A percentile compares a stretch with the other conserved stretches of the same genome.
Evolutionary conservation across 2,797 vertebrate species (phyloP).

Genomic region (Anniella stebbinsi): DNA sequence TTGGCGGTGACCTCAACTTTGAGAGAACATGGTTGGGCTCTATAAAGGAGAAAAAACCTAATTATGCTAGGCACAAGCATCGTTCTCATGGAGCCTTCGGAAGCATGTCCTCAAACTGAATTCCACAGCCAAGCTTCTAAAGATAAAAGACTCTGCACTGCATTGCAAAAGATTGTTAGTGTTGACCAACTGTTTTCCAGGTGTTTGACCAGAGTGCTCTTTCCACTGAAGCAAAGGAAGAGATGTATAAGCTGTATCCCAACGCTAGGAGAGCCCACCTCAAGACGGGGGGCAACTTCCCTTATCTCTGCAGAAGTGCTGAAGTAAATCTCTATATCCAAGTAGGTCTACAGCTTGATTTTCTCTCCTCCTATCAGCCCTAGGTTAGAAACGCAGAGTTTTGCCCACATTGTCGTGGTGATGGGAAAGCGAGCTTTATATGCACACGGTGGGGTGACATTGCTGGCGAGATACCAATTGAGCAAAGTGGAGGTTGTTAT

Average conservation of each 20-base stretch:
- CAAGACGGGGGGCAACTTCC: slow-evolving; percentile 98
- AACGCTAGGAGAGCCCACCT: slow-evolving; percentile 95
- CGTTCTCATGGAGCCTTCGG: neutral
- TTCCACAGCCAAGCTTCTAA: neutral
- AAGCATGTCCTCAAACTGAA: neutral
- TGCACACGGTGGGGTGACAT: neutral
- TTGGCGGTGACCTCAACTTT: neutral
- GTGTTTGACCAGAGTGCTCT: slow-evolving; percentile 99
- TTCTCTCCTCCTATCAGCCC: neutral
- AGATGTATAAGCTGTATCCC: slow-evolving; percentile 98
- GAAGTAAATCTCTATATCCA: slow-evolving; percentile 98
- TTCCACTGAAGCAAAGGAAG: slow-evolving; percentile 96
- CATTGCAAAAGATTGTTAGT: neutral
- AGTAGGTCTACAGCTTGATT: slow-evolving; percentile 72
- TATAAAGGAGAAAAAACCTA: neutral
- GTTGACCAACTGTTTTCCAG: slow-evolving; percentile 69
- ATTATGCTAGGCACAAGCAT: neutral
- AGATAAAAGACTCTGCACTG: neutral
- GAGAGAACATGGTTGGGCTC: neutral
- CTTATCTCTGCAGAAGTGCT: slow-evolving; percentile 95
- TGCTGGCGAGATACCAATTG: neutral
- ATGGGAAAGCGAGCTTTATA: neutral
- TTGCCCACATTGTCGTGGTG: neutral
- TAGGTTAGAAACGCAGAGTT: neutral
- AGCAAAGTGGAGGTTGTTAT: neutral